Base-by-base conservation (phyloP, 2,888 invertebrate species). In the Epistrophe grossulariae region DNA sequence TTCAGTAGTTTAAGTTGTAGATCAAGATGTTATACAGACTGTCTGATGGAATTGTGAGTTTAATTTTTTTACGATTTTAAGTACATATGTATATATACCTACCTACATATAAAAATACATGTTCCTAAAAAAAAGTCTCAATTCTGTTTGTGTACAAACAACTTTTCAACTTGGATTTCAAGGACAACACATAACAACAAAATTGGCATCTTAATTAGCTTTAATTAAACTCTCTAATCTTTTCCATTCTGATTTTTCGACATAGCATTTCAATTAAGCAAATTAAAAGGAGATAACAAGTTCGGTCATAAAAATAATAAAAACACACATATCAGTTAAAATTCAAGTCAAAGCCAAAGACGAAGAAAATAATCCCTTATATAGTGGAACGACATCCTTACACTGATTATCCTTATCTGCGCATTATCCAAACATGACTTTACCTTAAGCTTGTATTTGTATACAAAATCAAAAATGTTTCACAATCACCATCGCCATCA, bases 391-490 rank as follows among this genome's bases (percentile, higher is more conserved):
- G 72, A 77, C 77, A 62, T 73, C 73, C 81, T 78, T 78, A 73
- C 35, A 64, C 73, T 64, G 55, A 85, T 70, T 59, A 79, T 81
- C 78, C 48, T 85, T 85, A 81, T 85, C 84, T 77, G 17, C 19
- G 74, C 81, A 85, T 85, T 85, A 85, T 81, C 85, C 85, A 70
- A 81, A 78, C 78, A 78, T 48, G 70, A 70, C 78, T 78, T 50
- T 81, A 52, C 31, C 19, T 55, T 57, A 13, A 57, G 77, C 68
- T 84, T 73, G 52, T 73, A 73, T 24, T 2, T n/a, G n/a, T 24
- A 2, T 73, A 73, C 45, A 72, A 72, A 72, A 72, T 64, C 52
- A 64, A 76, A 76, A 62, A 64, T 68, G 31, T 68, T 38, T 31
- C 31, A 68, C 48, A 31, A 68, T 68, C 52, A 55, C 68, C 52